Conservation (phyloP, 2,113 vertebrate species). For the Arothron firmamentum region DNA sequence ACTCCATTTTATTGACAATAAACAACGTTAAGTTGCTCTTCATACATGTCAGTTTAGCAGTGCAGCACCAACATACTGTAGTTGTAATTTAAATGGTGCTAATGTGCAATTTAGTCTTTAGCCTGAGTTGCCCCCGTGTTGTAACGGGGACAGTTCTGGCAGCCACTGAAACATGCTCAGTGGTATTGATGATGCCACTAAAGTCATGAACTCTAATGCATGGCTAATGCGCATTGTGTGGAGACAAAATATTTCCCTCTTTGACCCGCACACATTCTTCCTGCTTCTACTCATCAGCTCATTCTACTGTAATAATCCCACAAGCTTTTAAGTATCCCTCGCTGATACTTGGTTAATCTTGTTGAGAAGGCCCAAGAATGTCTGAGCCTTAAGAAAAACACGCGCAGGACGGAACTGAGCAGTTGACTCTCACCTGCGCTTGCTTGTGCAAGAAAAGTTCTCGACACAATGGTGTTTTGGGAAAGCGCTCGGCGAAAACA, state of each 20-base stretch:
- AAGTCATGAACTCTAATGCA: too few relatives aligned
- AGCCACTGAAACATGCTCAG: too few relatives aligned
- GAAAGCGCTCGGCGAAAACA: slow-evolving; percentile 54
- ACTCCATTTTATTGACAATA: too few relatives aligned
- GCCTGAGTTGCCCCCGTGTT: too few relatives aligned
- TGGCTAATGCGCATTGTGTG: too few relatives aligned
- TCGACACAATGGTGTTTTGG: slow-evolving; percentile 62
- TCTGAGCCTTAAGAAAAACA: slow-evolving; percentile 21
- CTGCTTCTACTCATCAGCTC: not conserved
- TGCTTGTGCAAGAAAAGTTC: slow-evolving; percentile 54
- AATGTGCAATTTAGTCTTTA: too few relatives aligned
- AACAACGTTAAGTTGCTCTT: too few relatives aligned
- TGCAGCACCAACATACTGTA: too few relatives aligned
- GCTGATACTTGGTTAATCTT: slow-evolving; percentile 4
- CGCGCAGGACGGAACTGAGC: slow-evolving; percentile 25
- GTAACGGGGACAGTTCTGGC: too few relatives aligned
- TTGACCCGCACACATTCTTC: not conserved
- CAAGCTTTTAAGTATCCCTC: slow-evolving; percentile 6
- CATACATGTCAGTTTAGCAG: too few relatives aligned
- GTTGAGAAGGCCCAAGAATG: slow-evolving; percentile 16
- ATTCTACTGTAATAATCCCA: slow-evolving; percentile 14
- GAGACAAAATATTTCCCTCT: not conserved
- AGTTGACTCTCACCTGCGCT: slow-evolving; percentile 22
- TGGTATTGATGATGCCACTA: too few relatives aligned
- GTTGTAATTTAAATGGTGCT: too few relatives aligned